Evolutionary conservation across 2,113 vertebrate genomes (phyloP).

Genomic region (Circaetus cinerascens): DNA sequence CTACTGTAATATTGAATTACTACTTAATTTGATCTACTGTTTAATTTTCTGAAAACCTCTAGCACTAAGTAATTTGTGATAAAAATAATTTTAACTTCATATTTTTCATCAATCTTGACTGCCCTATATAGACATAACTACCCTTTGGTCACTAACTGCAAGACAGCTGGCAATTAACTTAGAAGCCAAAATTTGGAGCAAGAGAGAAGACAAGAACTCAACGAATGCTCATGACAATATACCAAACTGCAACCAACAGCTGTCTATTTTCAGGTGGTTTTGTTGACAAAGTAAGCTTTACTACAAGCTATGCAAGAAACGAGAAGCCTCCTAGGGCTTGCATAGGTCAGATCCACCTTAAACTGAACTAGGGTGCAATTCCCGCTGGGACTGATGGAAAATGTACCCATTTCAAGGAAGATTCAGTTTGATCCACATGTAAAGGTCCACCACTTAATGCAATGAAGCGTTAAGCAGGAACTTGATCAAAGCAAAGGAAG

Average conservation of each 20-base stretch:
- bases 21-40: not conserved
- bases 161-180: not conserved
- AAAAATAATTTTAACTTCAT: not conserved
- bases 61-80: not conserved
- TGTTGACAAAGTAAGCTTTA: not conserved
- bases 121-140: not conserved
- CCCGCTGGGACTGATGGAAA: not conserved
- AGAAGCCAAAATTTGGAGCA: not conserved
- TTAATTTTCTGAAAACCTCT: constrained; percentile 17
- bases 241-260: not conserved
- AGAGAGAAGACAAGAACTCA: not conserved
- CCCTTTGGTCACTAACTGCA: not conserved
- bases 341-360: not conserved
- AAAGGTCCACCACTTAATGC: not conserved
- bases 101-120: not conserved
- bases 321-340: not conserved
- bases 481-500: not conserved
- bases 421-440: not conserved
- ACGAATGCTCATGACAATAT: not conserved
- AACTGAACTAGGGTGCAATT: not conserved
- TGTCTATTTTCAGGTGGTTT: not conserved
- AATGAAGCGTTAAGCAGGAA: not conserved
- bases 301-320: not conserved
- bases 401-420: not conserved
- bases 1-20: not conserved